Conservation (phyloP, 2,888 invertebrate species). For the Sclerodermus sp. region DNA sequence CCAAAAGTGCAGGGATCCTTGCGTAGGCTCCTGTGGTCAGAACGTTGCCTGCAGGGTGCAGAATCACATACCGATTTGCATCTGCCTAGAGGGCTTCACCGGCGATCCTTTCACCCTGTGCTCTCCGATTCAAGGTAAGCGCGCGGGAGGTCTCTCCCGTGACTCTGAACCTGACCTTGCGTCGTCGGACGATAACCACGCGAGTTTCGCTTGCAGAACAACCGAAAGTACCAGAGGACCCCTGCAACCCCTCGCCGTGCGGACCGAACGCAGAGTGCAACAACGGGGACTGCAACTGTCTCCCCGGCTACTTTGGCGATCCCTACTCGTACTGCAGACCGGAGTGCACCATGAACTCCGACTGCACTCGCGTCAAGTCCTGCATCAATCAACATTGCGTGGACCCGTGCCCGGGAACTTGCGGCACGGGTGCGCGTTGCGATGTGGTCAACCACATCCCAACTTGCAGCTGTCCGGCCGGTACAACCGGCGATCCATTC, state of each 20-base stretch:
- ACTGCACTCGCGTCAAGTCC: conserved; percentile 69
- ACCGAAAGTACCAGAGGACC: conserved; percentile 59
- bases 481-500: conserved; percentile 74
- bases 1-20: conserved; percentile 73
- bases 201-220: conserved; percentile 24
- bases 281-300: conserved; percentile 67
- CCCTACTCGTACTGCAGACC: conserved; percentile 72
- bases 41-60: conserved; percentile 72
- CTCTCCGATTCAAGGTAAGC: conserved; percentile 55
- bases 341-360: conserved; percentile 74
- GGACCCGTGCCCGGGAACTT: conserved; percentile 76
- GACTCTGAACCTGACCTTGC: too few species aligned
- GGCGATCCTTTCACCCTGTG: conserved; percentile 72
- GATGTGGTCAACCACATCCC: conserved; percentile 76
- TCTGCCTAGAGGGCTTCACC: conserved; percentile 63
- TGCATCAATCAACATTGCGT: conserved; percentile 73
- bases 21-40: conserved; percentile 71
- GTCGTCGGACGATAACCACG: too few species aligned
- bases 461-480: conserved; percentile 71
- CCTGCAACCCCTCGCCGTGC: conserved; percentile 75
- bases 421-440: conserved; percentile 72
- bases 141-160: background rate
- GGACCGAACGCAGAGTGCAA: conserved; percentile 60
- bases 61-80: conserved; percentile 71
- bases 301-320: conserved; percentile 72